A percentile compares a stretch with the other conserved stretches of the same genome.
Evolutionary conservation across 2,113 vertebrate genomes (phyloP).

Genomic region (Notiomystis cincta): DNA sequence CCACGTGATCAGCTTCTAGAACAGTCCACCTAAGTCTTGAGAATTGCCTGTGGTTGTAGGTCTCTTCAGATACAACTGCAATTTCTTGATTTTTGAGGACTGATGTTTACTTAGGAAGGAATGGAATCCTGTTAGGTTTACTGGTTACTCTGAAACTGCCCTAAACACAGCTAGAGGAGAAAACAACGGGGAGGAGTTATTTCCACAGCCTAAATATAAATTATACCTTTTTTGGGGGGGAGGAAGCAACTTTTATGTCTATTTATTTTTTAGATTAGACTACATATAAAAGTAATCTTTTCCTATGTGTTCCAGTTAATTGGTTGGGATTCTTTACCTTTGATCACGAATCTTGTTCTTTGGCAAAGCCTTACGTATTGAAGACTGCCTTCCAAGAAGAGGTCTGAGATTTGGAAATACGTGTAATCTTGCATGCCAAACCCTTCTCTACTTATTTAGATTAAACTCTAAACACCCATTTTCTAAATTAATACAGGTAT

Average conservation of each 20-base stretch:
- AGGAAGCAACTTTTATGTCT: not conserved
- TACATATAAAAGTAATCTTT: not conserved
- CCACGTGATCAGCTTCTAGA: not conserved
- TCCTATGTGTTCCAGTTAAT: not conserved
- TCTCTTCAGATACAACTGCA: not conserved
- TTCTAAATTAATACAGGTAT: not conserved
- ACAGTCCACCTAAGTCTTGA: not conserved
- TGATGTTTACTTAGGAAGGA: not conserved
- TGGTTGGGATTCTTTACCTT: not conserved
- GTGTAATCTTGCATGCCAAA: not conserved
- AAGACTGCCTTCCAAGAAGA: not conserved
- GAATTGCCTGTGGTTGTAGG: not conserved
- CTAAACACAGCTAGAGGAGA: not conserved
- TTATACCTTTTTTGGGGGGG: not conserved
- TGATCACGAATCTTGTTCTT: not conserved
- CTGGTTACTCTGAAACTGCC: not conserved
- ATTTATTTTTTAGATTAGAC: not conserved
- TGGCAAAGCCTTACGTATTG: not conserved
- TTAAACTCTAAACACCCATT: not conserved
- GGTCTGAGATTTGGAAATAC: not conserved
- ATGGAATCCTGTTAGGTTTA: not conserved
- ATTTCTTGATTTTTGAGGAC: not conserved
- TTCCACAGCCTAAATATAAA: not conserved
- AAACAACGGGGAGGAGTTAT: not conserved
- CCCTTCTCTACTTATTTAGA: not conserved